Evolutionary conservation across 2,888 invertebrate genomes (phyloP), one percentile per base, ranked within the genome.

Genomic region (Acanthopleura granulata): DNA sequence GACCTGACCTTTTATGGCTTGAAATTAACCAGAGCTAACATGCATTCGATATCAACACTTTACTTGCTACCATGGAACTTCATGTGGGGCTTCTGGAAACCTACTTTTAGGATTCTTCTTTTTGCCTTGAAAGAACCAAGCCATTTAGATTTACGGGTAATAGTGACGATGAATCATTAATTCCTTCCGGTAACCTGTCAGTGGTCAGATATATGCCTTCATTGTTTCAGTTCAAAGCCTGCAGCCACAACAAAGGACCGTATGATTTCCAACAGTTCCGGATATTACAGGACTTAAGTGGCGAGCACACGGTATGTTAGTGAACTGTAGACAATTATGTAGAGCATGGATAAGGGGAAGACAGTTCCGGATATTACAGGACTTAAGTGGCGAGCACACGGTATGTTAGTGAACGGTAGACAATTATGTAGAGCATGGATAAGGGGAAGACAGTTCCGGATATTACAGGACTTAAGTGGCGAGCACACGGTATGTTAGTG

Each of bases 181-280:
- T n/a, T n/a, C n/a, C n/a, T n/a, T n/a, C n/a, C n/a, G n/a, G n/a
- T n/a, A n/a, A n/a, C n/a, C n/a, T n/a, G n/a, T n/a, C n/a, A n/a
- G 3, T 40, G 9, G 40, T 40, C 9, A 9, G 9, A 6, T 40
- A 9, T 9, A 9, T 40, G 57, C 16, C 14, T 27, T 27, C 25
- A 6, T 27, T 27, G 16, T 66, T 66, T 66, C 95, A 97, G 92
- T 93, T 98, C 74, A 97, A 98, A 91, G 97, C 98, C 0, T 96
- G 97, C 0, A 96, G 96, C 87, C 96, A 96, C 76, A 97, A 98
- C 90, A 98, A 98, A 89, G 98, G 98, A 0, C 98, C 98, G 0
- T 97, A 96, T 88, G 98, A 99, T 91, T 99, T 99, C 91, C 96
- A 97, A 72, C 94, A 95, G 81, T 92, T 98, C 30, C 94, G 96